phyloP scores from a whole-genome alignment of 64 coral and sea anemone species.

The Platygyra sinensis region DNA sequence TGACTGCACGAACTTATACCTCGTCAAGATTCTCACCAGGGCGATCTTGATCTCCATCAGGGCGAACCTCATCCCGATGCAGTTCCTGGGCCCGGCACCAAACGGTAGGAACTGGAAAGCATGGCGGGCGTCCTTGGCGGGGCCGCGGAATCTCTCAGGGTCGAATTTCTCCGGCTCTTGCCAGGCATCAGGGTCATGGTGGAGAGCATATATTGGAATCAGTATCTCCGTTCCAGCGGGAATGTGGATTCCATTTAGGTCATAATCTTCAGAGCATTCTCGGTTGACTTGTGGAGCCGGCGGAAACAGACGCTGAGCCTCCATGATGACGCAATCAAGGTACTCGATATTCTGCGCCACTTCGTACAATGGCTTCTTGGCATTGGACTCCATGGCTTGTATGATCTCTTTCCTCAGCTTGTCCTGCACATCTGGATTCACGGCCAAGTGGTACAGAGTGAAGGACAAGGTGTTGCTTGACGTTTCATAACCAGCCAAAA shows the following conservation, averaged over 20 bases:
- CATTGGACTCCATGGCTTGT: slow-evolving; percentile 10
- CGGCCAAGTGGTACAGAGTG: slow-evolving; percentile 5
- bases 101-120: slow-evolving; percentile 65
- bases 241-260: slow-evolving; percentile 42
- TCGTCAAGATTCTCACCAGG: slow-evolving; percentile 44
- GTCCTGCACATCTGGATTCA: slow-evolving; percentile 37
- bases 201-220: slow-evolving; percentile 55
- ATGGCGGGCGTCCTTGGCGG: slow-evolving; percentile 45
- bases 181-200: slow-evolving; percentile 66
- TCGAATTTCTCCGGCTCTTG: slow-evolving; percentile 66
- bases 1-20: slow-evolving; percentile 51
- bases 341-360: slow-evolving; percentile 42
- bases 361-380: slow-evolving; percentile 35
- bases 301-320: slow-evolving; percentile 43
- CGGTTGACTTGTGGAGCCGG: slow-evolving; percentile 27
- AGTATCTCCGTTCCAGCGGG: slow-evolving; percentile 62
- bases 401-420: slow-evolving; percentile 44
- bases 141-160: slow-evolving; percentile 66
- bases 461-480: slow-evolving; percentile 41
- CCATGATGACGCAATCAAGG: slow-evolving; percentile 68
- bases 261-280: slow-evolving; percentile 40
- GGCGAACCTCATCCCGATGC: slow-evolving; percentile 65
- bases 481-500: slow-evolving; percentile 43
- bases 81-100: slow-evolving; percentile 57
- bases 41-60: slow-evolving; percentile 61